Base-by-base conservation (phyloP, 1,140 invertebrate genomes). In the Drosophila pallidifrons region DNA sequence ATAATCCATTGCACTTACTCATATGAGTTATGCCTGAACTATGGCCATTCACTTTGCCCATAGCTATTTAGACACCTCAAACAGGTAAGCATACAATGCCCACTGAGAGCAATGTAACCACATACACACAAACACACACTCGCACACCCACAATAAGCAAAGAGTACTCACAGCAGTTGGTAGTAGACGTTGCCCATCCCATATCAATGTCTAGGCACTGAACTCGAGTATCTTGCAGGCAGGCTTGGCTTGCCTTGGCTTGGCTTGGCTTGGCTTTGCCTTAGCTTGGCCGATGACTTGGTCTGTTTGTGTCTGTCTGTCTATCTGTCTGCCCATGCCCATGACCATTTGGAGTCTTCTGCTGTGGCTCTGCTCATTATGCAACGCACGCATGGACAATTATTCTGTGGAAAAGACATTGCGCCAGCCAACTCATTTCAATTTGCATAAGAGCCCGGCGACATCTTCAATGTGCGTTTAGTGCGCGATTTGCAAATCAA, bases 401-500 rank as follows among this genome's bases (percentile, higher is more conserved):
- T 88, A 87, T 87, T 87, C 85, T 82, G 80, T 80, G 66, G 60
- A 89, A 83, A 87, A 87, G 83, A 89, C 83, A 68, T 67, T 87
- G 79, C 75, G 51, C 72, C 82, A 75, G 77, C 77, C 80, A 88
- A 80, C 66, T 83, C 82, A 83, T 78, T 87, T 89, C 70, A 89
- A 87, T 87, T 87, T 87, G 83, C 85, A 87, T 87, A 83, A 82
- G 72, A 88, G 82, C 66, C 77, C 52, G 54, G 69, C 69, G 59
- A 81, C 51, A 75, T 64, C 71, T 74, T 70, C 69, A 67, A 57
- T 32, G 65, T 28, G n/a, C 55, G 35, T 11, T 57, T 57, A 57
- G 54, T 67, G 51, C 47, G 55, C 64, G 47, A 69, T 52, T 73
- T 68, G 64, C 70, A 58, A 45, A 71, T 64, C 41, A 43, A 55